Evolutionary conservation across 1,140 invertebrate genomes (phyloP).

Genomic region (Drosophila insularis): DNA sequence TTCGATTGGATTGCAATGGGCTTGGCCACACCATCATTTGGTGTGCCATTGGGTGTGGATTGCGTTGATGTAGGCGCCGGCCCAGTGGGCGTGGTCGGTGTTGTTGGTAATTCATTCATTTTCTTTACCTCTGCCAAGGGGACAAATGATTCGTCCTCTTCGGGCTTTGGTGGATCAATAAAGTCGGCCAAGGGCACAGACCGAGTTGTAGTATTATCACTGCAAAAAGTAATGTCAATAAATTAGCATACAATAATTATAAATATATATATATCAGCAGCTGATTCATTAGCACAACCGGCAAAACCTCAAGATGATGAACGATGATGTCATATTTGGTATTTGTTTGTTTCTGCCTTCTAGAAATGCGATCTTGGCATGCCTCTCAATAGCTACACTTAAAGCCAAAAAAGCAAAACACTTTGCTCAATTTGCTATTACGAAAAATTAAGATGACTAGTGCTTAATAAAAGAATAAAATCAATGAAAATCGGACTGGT

Average conservation of each 20-base stretch:
- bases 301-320: constrained; percentile 28
- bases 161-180: constrained; percentile 47
- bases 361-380: constrained; percentile 50
- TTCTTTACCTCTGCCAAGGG: constrained; percentile 47
- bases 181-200: constrained; percentile 61
- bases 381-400: constrained; percentile 12
- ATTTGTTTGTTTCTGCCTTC: constrained; percentile 12
- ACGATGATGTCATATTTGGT: constrained; percentile 56
- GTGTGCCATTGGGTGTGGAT: constrained; percentile 18
- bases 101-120: constrained; percentile 49
- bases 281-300: constrained; percentile 63
- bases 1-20: constrained; percentile 10
- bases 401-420: neutral
- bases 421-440: neutral
- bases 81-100: constrained; percentile 32
- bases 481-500: too few relatives aligned
- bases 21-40: constrained; percentile 36
- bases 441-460: too few relatives aligned
- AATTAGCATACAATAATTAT: neutral
- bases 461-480: too few relatives aligned
- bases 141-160: constrained; percentile 51
- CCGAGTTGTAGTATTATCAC: constrained; percentile 40
- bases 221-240: constrained; percentile 18
- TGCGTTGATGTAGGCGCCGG: neutral
- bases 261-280: constrained; percentile 7